Evolutionary conservation across 1,140 invertebrate genomes (phyloP), one percentile per base, ranked within the genome.

Genomic region (Drosophila auraria): DNA sequence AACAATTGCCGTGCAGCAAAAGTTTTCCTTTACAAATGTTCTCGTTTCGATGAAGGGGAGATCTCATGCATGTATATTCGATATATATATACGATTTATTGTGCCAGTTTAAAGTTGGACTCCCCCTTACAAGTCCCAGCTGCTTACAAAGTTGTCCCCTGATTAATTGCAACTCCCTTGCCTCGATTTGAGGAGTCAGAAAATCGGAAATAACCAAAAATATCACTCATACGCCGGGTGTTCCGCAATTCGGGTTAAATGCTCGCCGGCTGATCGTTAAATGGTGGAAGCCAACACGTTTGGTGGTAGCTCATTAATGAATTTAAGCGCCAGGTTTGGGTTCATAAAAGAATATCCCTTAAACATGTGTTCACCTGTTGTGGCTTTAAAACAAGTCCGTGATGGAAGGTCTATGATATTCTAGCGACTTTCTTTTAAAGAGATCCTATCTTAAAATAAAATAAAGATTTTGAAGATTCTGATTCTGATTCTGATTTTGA

Each of bases 1-100:
- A 78, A 72, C 82, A 87, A 86, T 86, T 87, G 79, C 83, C 57
- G 75, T 69, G 74, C 74, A 78, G 36, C 72, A 71, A 80, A 87
- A 82, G 49, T 80, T 87, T 89, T 25, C 50, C 40, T 60, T 72
- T 64, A 83, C 83, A 83, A 83, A 80, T 80, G 74, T 72, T 73
- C 77, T 73, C 23, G 23, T 73, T 73, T 72, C 66, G 54, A 60
- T 61, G 64, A 44, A 25, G 54, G 9, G 30, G 38, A 11, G 12
- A 36, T 36, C 33, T 36, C 33, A 36, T 11, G 8, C 3, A 36
- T 36, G 9, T 36, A 36, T 36, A 36, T 36, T 53, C 68, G 38
- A 53, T 33, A 33, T 11, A 36, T 36, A 36, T 36, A 36, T 36
- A 36, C 60, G 62, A 87, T 89, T 87, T 87, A 89, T 89, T 84